These are phyloP conservation scores for Microtus oregoni DNA, from an alignment of 2,113 vertebrate species.

Conservation along the genomic window DNA sequence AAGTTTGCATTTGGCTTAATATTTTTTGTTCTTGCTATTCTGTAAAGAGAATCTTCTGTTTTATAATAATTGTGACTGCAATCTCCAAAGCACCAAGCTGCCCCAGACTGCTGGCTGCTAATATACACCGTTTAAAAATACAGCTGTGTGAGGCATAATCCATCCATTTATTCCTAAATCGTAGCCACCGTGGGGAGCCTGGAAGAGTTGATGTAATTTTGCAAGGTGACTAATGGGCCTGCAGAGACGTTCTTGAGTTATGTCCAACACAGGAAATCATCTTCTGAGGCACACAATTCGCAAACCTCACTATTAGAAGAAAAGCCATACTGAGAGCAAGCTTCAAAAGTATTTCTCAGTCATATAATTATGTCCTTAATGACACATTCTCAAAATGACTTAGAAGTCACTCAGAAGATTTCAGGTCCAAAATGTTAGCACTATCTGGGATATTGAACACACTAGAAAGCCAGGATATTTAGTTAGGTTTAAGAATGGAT, in stretches of 20 bases:
- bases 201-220: constrained; percentile 49
- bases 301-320: constrained; percentile 55
- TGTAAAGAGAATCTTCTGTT: constrained; percentile 36
- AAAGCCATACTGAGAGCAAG: constrained; percentile 51
- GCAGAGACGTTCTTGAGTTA: neutral
- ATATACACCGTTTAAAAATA: constrained; percentile 61
- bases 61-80: constrained; percentile 10
- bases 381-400: constrained; percentile 66
- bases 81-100: constrained; percentile 31
- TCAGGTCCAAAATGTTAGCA: constrained; percentile 60
- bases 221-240: constrained; percentile 53
- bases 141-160: constrained; percentile 8
- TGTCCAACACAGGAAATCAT: constrained; percentile 21
- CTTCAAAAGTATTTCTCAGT: constrained; percentile 70
- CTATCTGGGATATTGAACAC: constrained; percentile 42
- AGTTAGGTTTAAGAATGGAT: constrained; percentile 17
- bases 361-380: constrained; percentile 68
- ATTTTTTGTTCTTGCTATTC: neutral
- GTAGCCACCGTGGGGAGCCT: neutral
- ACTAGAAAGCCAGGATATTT: constrained; percentile 24
- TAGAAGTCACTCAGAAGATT: constrained; percentile 42
- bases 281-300: constrained; percentile 41
- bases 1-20: constrained; percentile 17
- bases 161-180: constrained; percentile 62
- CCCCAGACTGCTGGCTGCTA: constrained; percentile 31